Evolutionary conservation across 1,140 invertebrate species (phyloP), one percentile per base, ranked within the genome.

Genomic region (Drosophila seguyi): DNA sequence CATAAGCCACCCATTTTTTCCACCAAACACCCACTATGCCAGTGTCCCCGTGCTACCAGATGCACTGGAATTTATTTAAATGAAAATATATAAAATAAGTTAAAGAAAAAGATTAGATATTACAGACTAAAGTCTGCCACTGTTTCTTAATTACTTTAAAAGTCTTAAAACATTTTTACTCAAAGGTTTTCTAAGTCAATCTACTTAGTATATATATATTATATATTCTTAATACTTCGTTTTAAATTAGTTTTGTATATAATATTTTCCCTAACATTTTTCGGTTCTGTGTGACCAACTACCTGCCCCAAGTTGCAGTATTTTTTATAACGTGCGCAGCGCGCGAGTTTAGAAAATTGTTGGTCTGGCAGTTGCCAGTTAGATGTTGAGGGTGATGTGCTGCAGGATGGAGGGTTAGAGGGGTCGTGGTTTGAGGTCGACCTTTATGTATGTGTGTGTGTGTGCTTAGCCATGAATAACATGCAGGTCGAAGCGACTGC

Each of bases 401-500:
- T 29, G 22, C 41, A 14, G 27, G 50, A 20, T 18, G 3, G 34
- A 11, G n/a, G 29, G 73, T 56, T 62, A n/a, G 18, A 7, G 53
- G 69, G 62, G 50, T 66, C 63, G 79, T 56, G 66, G 65, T 80
- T 57, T 62, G 81, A 65, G 59, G 75, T 79, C 57, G 62, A 53
- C 50, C 50, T 22, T 45, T 57, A 57, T 41, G 48, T 67, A 4
- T 42, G 14, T 48, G 45, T 57, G 57, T 86, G 52, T 86, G 62
- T 86, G 67, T 85, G 69, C 44, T 85, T 90, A 81, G 66, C 74
- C 81, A 88, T 88, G 85, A 90, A 88, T 90, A 88, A 90, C 84
- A 90, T 88, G 74, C 85, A 84, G 85, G 77, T 88, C 81, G 86
- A 88, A 85, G 77, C 69, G 69, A 85, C 75, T 79, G 62, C 75